These are phyloP conservation scores for Coturnix japonica DNA, from an alignment of 2,113 vertebrate species.

Conservation along the genomic window DNA sequence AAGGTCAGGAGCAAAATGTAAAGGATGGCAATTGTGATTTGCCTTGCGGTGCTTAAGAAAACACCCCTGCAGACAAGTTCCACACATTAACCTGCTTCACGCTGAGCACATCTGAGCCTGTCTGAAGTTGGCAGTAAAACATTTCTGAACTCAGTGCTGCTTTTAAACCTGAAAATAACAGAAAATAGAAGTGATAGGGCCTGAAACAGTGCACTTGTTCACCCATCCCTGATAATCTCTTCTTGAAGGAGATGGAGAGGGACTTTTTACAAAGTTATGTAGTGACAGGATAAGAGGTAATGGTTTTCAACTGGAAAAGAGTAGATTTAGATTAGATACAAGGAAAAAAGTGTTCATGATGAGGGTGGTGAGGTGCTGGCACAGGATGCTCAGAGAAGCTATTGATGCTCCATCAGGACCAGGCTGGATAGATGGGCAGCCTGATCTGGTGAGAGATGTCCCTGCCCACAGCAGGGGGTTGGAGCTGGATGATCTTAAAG, in stretches of 20 bases:
- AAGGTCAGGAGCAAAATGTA: neutral
- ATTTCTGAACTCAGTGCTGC: neutral
- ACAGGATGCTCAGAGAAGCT: neutral
- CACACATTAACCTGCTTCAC: neutral
- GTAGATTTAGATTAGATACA: neutral
- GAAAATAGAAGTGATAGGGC: neutral
- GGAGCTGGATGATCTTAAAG: neutral
- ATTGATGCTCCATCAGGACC: neutral
- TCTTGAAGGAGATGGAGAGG: neutral
- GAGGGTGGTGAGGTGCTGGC: neutral
- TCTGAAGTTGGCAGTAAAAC: neutral
- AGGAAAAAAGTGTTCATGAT: neutral
- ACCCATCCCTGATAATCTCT: neutral
- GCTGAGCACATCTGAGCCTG: neutral
- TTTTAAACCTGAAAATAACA: neutral
- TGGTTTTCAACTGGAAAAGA: neutral
- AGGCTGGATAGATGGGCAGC: neutral
- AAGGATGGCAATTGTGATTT: neutral
- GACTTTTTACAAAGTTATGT: neutral
- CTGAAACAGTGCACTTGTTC: neutral
- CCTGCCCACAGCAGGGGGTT: neutral
- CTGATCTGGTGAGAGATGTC: neutral
- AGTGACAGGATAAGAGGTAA: neutral
- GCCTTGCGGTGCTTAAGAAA: neutral
- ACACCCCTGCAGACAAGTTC: neutral